Evolutionary conservation across 2,113 vertebrate genomes (phyloP), one percentile per base, ranked within the genome.

Genomic region (Haliaeetus leucogaster): DNA sequence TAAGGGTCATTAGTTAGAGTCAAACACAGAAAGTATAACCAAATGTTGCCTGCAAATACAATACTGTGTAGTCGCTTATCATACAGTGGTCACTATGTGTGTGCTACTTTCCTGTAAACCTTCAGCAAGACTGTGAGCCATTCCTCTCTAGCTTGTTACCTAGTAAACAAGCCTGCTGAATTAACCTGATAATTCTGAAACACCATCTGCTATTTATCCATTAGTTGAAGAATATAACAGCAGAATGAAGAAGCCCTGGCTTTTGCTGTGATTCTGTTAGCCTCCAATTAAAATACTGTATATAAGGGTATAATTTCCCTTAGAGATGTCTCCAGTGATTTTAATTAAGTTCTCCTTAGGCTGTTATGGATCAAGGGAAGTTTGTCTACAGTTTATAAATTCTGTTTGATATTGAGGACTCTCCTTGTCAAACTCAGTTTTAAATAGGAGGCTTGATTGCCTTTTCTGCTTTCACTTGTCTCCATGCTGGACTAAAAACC

Each of bases 301-400:
- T 61, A 48, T n/a, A 72, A 36, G 47, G 36, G 23, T 68, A 45
- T 56, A 72, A 52, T 76, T 93, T 96, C 19, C 34, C 21, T 80
- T 48, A 32, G 40, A 53, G 30, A 61, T 61, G 11, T 94, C 78
- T 93, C 52, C 56, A 16, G 18, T 61, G 34, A 72, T 66, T 90
- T 87, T 72, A 86, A 82, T 91, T 82, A 87, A 72, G 15, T 68
- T 94, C 30, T 93, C 55, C 47, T 82, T 87, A 61, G 61, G 73
- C 84, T 90, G n/a, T 63, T 91, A 36, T 5, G 48, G 73, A 70
- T 84, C 52, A 78, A 91, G 77, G 26, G 52, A 93, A 77, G 48
- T 82, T 72, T 85, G 26, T 85, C 82, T 68, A 47, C 19, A 71
- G 61, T 84, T 97, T 68, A 85, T 80, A 76, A 94, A 93, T 95